Evolutionary conservation across 2,113 vertebrate genomes (phyloP), one percentile per base, ranked within the genome.

Genomic region (Phocoena sinus): DNA sequence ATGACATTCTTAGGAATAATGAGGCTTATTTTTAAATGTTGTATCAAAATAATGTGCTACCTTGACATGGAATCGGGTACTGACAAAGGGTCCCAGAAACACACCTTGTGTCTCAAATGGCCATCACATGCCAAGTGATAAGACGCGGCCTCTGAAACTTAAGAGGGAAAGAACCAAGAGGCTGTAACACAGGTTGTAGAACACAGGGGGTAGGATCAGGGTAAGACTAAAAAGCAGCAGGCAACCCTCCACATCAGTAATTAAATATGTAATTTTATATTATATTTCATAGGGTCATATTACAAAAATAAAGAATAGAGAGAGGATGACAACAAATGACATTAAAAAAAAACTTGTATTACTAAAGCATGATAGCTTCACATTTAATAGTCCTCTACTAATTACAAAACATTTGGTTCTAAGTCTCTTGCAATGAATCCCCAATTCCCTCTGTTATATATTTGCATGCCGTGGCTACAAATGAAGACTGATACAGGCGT

Each of bases 141-240:
- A 90, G 80, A 44, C 31, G n/a, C 1, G 4, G 58, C 8, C 77
- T 73, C 77, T 56, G 53, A 2, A 4, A 38, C 47, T 9, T 36
- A 10, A 58, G 26, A 60, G 41, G 58, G 44, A 76, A 74, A 25
- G 47, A 60, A 36, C 3, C 2, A 28, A 50, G n/a, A 15, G 2
- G n/a, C 31, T 44, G 0, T 20, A 5, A 56, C 25, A 26, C 8
- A 47, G 5, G 25, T 0, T 6, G 10, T 4, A 9, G 10, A 50
- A 17, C 65, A 0, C 50, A 14, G 47, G 28, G 58, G 28, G 47
- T 2, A 33, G 63, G 5, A 23, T 71, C 33, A 38, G 41, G 31
- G 25, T 15, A 12, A 77, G 62, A 56, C 7, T 23, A 11, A 38
- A n/a, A 65, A 44, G 6, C 21, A 31, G 4, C 25, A 53, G 73